Evolutionary conservation across 2,888 invertebrate genomes (phyloP).

Genomic region (Aleiodes leptofemur): DNA sequence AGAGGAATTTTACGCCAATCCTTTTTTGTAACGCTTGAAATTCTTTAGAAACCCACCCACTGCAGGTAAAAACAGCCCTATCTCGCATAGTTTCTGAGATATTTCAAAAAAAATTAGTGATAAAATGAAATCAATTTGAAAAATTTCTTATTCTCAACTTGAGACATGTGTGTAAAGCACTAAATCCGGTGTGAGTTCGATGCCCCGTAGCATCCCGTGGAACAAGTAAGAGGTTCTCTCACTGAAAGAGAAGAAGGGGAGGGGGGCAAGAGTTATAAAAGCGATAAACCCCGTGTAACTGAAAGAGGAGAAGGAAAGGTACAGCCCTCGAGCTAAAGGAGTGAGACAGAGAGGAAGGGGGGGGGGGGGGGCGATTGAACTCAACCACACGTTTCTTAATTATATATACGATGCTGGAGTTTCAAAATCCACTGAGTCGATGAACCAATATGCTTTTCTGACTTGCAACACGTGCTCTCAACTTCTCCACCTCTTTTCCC

Average conservation of each 20-base stretch:
- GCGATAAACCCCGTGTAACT: conserved; percentile 29
- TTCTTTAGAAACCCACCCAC: too few species aligned
- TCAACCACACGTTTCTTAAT: conserved; percentile 69
- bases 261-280: conserved; percentile 23
- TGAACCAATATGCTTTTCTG: conserved; percentile 74
- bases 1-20: too few species aligned
- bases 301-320: conserved; percentile 35
- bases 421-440: conserved; percentile 72
- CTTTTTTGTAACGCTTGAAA: too few species aligned
- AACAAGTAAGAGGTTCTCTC: conserved; percentile 27
- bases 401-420: conserved; percentile 63
- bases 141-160: neutral
- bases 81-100: too few species aligned
- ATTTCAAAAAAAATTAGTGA: neutral
- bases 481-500: conserved; percentile 33
- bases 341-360: neutral
- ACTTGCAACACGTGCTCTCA: conserved; percentile 65
- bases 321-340: conserved; percentile 21
- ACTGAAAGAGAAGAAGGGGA: neutral
- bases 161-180: conserved; percentile 32
- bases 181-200: conserved; percentile 53
- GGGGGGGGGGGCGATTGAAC: conserved; percentile 26
- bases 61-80: too few species aligned
- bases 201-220: conserved; percentile 48
- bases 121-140: too few species aligned